Evolutionary conservation across 1,140 invertebrate species (phyloP).

Genomic region (honey bee (Apis mellifera)): DNA sequence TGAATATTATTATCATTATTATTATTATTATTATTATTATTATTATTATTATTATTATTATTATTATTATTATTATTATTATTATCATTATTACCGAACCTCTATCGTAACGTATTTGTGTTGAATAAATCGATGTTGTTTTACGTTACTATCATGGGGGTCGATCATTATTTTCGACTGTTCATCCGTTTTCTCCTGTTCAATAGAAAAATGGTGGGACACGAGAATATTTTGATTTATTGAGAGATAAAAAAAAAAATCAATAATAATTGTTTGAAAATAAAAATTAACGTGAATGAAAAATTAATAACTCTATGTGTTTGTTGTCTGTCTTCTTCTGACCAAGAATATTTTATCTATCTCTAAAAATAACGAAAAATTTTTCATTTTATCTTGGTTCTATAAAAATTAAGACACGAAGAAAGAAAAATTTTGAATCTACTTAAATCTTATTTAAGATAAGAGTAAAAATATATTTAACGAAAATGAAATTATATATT

Average conservation of each 20-base stretch:
- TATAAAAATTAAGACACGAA: too few species aligned
- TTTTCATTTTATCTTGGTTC: too few species aligned
- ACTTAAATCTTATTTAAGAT: too few species aligned
- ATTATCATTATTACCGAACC: slow-evolving; percentile 72
- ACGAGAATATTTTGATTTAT: neutral
- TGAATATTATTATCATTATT: slow-evolving; percentile 73
- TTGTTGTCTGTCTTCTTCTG: too few species aligned
- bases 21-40: too few species aligned
- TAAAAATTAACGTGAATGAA: neutral
- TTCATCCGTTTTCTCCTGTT: slow-evolving; percentile 9
- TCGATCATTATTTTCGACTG: slow-evolving; percentile 20
- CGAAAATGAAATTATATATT: too few species aligned
- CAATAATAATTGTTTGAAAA: neutral
- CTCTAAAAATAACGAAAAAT: too few species aligned
- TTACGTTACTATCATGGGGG: slow-evolving; percentile 71
- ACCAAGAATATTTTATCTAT: too few species aligned
- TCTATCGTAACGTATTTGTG: slow-evolving; percentile 78
- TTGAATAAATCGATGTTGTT: slow-evolving; percentile 80
- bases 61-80: slow-evolving; percentile 70
- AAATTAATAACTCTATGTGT: neutral
- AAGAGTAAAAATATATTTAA: too few species aligned
- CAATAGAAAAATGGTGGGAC: neutral
- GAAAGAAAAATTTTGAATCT: too few species aligned
- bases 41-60: slow-evolving; percentile 65
- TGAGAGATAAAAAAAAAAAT: neutral